A percentile compares a stretch with the other conserved stretches of the same genome.
Conservation (phyloP, 2,888 invertebrate genomes). For the Phengaris arion region DNA sequence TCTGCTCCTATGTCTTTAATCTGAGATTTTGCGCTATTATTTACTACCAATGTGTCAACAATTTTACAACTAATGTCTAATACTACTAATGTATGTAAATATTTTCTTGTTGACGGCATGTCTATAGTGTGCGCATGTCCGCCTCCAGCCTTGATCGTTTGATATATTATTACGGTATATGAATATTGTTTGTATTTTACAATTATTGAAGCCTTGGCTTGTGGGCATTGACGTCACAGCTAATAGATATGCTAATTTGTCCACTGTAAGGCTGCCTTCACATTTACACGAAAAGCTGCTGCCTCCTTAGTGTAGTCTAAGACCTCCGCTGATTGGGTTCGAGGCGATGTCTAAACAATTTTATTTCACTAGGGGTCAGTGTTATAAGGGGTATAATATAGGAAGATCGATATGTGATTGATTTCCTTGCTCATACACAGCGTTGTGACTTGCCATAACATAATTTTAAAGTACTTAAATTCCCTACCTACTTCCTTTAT, state of each 20-base stretch:
- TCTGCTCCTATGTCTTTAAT: too few species aligned
- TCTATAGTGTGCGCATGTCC: conserved; percentile 16
- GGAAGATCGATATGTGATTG: too few species aligned
- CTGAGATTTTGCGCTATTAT: too few species aligned
- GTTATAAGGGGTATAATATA: too few species aligned
- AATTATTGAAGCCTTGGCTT: conserved; percentile 27
- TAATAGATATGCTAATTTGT: conserved; percentile 15
- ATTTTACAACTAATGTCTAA: too few species aligned
- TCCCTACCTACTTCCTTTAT: too few species aligned
- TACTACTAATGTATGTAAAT: too few species aligned
- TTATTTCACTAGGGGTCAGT: neutral
- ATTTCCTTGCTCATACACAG: too few species aligned
- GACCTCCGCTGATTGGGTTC: neutral
- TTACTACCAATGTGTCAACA: too few species aligned
- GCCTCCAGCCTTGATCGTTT: conserved; percentile 20
- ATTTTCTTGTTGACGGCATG: neutral
- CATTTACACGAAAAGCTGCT: neutral
- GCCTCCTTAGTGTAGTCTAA: neutral
- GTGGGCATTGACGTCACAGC: conserved; percentile 27
- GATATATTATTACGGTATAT: neutral
- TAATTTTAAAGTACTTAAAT: too few species aligned
- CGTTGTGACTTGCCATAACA: too few species aligned
- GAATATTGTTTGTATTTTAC: conserved; percentile 24
- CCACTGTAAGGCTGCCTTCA: neutral
- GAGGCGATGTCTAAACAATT: neutral